Percentiles rank a stretch among this genome's conserved stretches.
Conservation (phyloP, 2,888 invertebrate species). For the Microdon myrmicae region DNA sequence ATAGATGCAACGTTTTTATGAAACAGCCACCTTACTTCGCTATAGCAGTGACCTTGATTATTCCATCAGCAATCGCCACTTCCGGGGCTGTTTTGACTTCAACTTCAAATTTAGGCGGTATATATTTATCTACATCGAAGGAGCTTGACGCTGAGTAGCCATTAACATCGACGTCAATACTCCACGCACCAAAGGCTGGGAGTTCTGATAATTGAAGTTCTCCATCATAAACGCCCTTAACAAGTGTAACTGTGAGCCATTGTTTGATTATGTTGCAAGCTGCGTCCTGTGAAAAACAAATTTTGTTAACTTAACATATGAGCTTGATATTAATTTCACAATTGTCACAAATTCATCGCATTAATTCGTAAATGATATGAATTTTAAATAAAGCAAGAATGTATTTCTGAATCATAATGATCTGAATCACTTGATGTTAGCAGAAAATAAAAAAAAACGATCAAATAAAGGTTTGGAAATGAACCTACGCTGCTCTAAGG, state of each 20-base stretch:
- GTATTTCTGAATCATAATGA: too few relatives aligned
- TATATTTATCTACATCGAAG: constrained; percentile 51
- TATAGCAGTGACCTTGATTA: constrained; percentile 80
- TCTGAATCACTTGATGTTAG: too few relatives aligned
- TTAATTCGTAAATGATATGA: too few relatives aligned
- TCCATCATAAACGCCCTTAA: constrained; percentile 79
- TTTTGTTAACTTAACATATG: too few relatives aligned
- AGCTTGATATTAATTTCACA: too few relatives aligned
- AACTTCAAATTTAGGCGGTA: constrained; percentile 53
- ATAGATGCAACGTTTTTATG: neutral
- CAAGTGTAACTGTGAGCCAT: constrained; percentile 75
- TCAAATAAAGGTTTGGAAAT: too few relatives aligned
- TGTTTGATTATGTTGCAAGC: constrained; percentile 84
- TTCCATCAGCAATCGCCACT: constrained; percentile 82
- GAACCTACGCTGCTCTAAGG: too few relatives aligned
- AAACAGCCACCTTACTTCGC: constrained; percentile 74
- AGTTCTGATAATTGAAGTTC: constrained; percentile 82
- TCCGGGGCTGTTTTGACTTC: constrained; percentile 80
- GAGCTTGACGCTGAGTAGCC: constrained; percentile 17
- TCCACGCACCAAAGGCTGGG: constrained; percentile 90
- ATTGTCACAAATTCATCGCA: too few relatives aligned
- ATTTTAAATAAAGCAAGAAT: too few relatives aligned
- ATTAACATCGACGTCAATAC: constrained; percentile 75
- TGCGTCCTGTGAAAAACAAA: constrained; percentile 71
- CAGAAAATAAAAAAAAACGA: too few relatives aligned